phyloP scores from a whole-genome alignment of 2,888 invertebrate genomes.

The Phortica okadai region DNA sequence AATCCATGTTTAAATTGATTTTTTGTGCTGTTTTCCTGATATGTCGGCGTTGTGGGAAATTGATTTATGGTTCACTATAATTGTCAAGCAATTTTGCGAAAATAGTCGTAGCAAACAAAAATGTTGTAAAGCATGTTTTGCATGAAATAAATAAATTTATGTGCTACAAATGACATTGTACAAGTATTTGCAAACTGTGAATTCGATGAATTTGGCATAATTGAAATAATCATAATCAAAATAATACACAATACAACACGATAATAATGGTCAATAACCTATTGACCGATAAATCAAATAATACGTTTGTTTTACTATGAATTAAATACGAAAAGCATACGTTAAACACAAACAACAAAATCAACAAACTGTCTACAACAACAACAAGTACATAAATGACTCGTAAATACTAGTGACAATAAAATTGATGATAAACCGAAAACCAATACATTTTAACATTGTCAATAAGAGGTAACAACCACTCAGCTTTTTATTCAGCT shows the following conservation, averaged over 20 bases:
- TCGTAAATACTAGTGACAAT: constrained; percentile 68
- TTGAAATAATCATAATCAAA: constrained; percentile 51
- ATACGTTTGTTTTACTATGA: constrained; percentile 60
- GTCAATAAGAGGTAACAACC: constrained; percentile 13
- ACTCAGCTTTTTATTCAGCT: background rate
- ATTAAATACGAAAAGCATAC: constrained; percentile 55
- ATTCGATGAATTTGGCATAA: constrained; percentile 41
- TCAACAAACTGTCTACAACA: constrained; percentile 32
- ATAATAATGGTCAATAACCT: constrained; percentile 67
- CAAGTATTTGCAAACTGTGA: background rate
- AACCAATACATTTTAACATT: constrained; percentile 51
- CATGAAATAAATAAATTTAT: background rate
- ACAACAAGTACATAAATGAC: constrained; percentile 59
- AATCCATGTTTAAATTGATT: no score
- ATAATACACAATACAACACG: background rate
- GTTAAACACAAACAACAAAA: constrained; percentile 15
- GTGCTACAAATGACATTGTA: background rate
- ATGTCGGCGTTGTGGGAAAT: background rate
- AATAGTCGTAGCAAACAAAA: background rate
- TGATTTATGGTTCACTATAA: constrained; percentile 19
- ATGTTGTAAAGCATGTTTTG: constrained; percentile 12
- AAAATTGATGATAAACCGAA: constrained; percentile 68
- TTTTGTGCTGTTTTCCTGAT: no score
- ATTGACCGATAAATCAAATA: constrained; percentile 67
- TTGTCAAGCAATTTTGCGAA: constrained; percentile 1